Evolutionary conservation across 2,797 vertebrate species (phyloP), one percentile per base, ranked within the genome.

Genomic region (Betta splendens): DNA sequence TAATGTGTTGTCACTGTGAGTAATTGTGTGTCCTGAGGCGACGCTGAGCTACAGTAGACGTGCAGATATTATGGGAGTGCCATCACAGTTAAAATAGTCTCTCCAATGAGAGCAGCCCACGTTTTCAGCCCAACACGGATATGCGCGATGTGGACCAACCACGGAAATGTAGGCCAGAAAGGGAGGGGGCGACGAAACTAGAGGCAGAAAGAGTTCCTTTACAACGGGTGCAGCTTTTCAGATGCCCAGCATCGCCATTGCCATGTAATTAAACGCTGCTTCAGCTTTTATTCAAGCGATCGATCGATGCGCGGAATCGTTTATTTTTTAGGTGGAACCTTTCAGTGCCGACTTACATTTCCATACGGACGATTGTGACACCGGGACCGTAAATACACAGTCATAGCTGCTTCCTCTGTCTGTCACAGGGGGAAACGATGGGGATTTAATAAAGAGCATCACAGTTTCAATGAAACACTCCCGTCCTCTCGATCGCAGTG

Each of bases 21-120:
- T 23, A 15, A 23, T 10, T 5, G 8, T 26, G 7, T 16, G 18
- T 33, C 35, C 42, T 1, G 26, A 12, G 7, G 22, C 0, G 15
- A 15, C 2, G 16, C 31, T 39, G 13, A 15, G 21, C 5, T 3
- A 7, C 25, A 39, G 25, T 11, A 8, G 10, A 26, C 55, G 22
- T 20, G 46, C 50, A 47, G 36, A 31, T 15, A 29, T 36, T 6
- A 37, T 63, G 68, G 78, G 79, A 39, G 69, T 53, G 67, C n/a
- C 51, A 2, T 16, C 40, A 1, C 42, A 9, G 53, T 70, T 85
- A 83, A 86, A 88, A 81, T 66, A 75, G 64, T 64, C 36, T 31
- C 18, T 64, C 91, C 92, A 93, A 92, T 92, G 15, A 80, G 69
- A 84, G 64, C 58, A 10, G 56, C 79, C 87, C 88, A 93, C 92